Conservation (phyloP, 2,113 vertebrate genomes). For the Chloebia gouldiae region DNA sequence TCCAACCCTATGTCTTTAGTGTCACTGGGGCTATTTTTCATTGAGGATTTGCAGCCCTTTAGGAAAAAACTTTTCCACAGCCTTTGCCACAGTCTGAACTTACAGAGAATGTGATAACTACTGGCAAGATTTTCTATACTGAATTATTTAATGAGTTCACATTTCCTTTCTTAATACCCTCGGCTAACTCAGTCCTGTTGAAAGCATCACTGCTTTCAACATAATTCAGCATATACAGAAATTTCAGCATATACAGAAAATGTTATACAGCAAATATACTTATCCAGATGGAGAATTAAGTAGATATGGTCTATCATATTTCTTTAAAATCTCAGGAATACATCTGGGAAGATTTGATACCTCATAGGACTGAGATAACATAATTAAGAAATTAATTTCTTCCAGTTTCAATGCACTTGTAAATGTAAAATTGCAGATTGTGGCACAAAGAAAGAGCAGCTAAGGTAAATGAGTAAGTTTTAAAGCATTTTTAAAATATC, state of each 20-base stretch:
- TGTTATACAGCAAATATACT: neutral
- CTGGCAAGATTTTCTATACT: neutral
- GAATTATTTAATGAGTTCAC: neutral
- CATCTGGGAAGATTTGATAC: neutral
- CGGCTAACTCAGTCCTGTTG: neutral
- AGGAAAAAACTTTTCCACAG: neutral
- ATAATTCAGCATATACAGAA: neutral
- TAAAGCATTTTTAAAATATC: neutral
- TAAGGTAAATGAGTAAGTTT: neutral
- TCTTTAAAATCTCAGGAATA: neutral
- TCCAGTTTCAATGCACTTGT: neutral
- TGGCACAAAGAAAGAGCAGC: neutral
- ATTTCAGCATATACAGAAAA: neutral
- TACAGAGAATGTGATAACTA: neutral
- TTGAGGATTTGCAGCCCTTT: neutral
- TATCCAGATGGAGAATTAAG: neutral
- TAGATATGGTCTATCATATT: neutral
- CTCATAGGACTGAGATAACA: neutral
- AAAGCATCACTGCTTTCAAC: neutral
- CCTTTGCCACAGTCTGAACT: neutral
- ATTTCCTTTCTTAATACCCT: neutral
- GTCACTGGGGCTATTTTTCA: neutral
- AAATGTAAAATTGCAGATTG: neutral
- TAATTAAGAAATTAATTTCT: neutral
- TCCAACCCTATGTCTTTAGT: neutral